Evolutionary conservation across 2,113 vertebrate genomes (phyloP), one percentile per base, ranked within the genome.

Genomic region (Aptenodytes patagonicus): DNA sequence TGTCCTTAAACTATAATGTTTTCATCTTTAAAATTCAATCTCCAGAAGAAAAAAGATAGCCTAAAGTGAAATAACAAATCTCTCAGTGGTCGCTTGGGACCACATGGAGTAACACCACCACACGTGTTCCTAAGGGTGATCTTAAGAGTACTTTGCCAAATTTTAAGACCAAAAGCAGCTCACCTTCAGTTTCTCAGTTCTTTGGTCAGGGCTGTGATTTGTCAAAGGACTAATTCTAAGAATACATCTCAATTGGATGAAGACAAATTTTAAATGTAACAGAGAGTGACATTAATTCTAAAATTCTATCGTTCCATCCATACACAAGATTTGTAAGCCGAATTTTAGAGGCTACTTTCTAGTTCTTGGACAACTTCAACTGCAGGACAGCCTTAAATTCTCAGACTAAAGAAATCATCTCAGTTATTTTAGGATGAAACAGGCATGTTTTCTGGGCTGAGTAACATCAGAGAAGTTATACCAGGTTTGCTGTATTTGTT

Each of bases 11-110:
- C 54, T 80, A 70, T 46, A 94, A 83, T 60, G 29, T 93, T 93
- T 94, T 89, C 72, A 94, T 94, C 73, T 96, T 93, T 87, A 95
- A 89, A 95, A 94, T 78, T 84, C 72, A 78, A 47, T 92, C 61
- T 76, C 13, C 47, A 89, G 64, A 3, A 20, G 36, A 55, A 61
- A 70, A 71, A 75, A 4, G 14, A 66, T 61, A 72, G 73, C 73
- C 62, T 96, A 70, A 95, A 96, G 76, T 83, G 64, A 92, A 93
- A 88, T 66, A 94, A 73, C 42, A 91, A 72, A 87, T 87, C 34
- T 84, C 72, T 83, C 47, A 28, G 84, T 73, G 26, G 14, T 90
- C 1, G 0, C 55, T 81, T 84, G 52, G 66, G 60, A 13, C 71
- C 11, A 1, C 17, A 0, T 31, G 38, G 42, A 71, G 58, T 89